Evolutionary conservation across 2,888 invertebrate species (phyloP), one percentile per base, ranked within the genome.

Genomic region (Drosophila falleni): DNA sequence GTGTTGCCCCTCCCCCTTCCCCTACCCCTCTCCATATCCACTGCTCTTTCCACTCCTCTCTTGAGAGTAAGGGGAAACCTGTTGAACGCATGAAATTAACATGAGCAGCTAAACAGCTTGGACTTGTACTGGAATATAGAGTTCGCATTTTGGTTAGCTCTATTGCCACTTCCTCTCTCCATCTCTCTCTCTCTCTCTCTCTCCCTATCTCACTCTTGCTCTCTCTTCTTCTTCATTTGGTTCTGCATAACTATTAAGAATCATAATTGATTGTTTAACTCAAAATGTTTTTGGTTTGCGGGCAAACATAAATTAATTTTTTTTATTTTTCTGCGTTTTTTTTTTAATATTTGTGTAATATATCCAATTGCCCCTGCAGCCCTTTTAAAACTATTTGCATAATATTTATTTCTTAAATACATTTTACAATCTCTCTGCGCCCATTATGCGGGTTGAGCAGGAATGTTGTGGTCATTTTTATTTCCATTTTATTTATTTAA

Each of bases 81-180:
- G 86, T 86, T 86, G 80, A 80, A 85, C 85, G 85, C 82, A 81
- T 81, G 83, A 85, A 83, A 85, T 86, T 87, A 85, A 75, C 79
- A 81, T 81, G 81, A 78, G 49, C 60, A 56, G 47, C 54, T 62
- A 42, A 49, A 55, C 50, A 47, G 60, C 72, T 74, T 68, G 58
- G 63, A 71, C 80, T 74, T 60, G 63, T 61, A 71, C 73, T 77
- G 60, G 23, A 55, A 58, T 58, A 60, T 71, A 46, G 50, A 72
- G 71, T 73, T 81, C 35, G 49, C 64, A 63, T 72, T 78, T 80
- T 53, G 54, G 70, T 54, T 51, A 59, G 65, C 54, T 42, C 60
- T 62, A 58, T 55, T 19, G 16, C 64, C 51, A 74, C 78, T 83
- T 84, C 80, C 83, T 81, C 29, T 16, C 9, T 15, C 13, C 41